Conservation (phyloP, 2,797 vertebrate species). For the Sebastes vulpes region DNA sequence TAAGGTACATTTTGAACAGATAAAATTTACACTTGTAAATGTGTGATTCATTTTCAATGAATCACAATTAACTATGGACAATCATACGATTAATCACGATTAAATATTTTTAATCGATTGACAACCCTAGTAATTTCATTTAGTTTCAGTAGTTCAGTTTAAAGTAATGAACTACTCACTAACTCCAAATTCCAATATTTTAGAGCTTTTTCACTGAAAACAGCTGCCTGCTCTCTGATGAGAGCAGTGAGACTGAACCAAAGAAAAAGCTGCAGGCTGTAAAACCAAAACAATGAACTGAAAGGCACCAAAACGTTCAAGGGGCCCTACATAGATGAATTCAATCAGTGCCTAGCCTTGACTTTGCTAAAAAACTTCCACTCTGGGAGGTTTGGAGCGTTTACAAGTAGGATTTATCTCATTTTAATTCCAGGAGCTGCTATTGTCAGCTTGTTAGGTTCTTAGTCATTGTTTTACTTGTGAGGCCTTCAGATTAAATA, state of each 20-base stretch:
- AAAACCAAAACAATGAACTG: background rate
- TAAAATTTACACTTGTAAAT: no score
- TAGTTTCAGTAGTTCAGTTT: background rate
- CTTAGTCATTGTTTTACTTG: background rate
- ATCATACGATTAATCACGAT: no score
- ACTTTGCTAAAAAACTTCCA: slow-evolving; percentile 1
- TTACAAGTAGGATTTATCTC: background rate
- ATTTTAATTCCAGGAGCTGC: slow-evolving; percentile 7
- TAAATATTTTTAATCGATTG: no score
- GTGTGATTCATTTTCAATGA: no score
- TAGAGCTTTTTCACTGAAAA: background rate
- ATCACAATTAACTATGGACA: no score
- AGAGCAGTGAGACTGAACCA: background rate
- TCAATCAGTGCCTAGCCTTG: background rate
- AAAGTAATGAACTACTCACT: background rate
- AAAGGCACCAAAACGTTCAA: background rate
- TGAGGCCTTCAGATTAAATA: background rate
- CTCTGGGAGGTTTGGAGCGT: background rate
- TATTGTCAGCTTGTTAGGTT: background rate
- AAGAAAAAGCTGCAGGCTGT: background rate
- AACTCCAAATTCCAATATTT: background rate
- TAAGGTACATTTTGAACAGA: no score
- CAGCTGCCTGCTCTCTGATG: background rate
- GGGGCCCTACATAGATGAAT: background rate
- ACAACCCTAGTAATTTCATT: background rate